phyloP scores from a whole-genome alignment of 1,140 invertebrate species.

The Dolichoris vasculosae region DNA sequence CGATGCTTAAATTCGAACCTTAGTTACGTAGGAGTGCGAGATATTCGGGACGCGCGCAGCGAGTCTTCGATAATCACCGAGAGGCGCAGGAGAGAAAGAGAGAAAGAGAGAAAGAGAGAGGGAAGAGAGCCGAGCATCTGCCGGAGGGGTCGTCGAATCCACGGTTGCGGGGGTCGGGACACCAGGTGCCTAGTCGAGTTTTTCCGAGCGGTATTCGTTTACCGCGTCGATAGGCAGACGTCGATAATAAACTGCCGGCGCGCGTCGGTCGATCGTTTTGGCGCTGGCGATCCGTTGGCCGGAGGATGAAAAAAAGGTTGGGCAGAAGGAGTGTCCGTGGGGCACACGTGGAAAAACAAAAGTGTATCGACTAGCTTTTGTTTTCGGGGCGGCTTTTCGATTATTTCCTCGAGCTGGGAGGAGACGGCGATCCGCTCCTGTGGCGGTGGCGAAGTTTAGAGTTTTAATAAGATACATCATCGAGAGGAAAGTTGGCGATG shows the following conservation, averaged over 20 bases:
- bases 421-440: not conserved
- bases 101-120: conserved; percentile 8
- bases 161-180: conserved; percentile 62
- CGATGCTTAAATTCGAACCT: not conserved
- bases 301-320: conserved; percentile 17
- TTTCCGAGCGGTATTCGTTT: conserved; percentile 52
- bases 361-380: not conserved
- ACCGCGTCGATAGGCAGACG: conserved; percentile 7
- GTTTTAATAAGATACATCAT: not conserved
- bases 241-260: conserved; percentile 30
- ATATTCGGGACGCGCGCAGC: not conserved
- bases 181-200: conserved; percentile 64
- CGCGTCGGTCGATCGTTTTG: not conserved
- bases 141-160: conserved; percentile 42
- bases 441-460: not conserved
- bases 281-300: not conserved
- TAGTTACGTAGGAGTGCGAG: not conserved
- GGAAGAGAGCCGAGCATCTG: conserved; percentile 56
- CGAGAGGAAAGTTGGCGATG: not conserved
- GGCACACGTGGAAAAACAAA: not conserved
- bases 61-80: not conserved
- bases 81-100: not conserved
- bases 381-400: not conserved
- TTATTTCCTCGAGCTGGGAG: not conserved
- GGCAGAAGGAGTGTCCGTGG: not conserved